Evolutionary conservation across 2,113 vertebrate genomes (phyloP), one percentile per base, ranked within the genome.

Genomic region (Toxotes chatareus): DNA sequence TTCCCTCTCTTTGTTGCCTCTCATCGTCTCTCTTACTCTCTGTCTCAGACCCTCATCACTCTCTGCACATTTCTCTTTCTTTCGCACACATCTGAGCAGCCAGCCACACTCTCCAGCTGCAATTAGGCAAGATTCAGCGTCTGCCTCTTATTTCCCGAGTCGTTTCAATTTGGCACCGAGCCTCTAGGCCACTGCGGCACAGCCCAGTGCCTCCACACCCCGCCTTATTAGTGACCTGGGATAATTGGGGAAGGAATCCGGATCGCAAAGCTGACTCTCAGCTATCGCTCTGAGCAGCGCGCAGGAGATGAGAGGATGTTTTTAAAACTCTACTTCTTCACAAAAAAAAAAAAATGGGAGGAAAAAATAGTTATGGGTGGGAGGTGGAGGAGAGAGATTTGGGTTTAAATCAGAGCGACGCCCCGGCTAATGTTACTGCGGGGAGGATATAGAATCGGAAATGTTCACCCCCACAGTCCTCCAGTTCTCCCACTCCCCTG

Each of bases 171-270:
- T 94, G 91, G 81, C 83, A 62, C 72, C 57, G 51, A 91, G 89
- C 91, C 93, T 93, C 72, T 8, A 83, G 91, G 92, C 90, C 87
- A 85, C 76, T 7, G 83, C 61, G 57, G 89, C 92, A 90, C 92
- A 92, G 89, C 86, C 89, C 93, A 88, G 84, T 89, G 90, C 85
- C 88, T 90, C 88, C 88, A 79, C 88, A 83, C 86, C 85, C 88
- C 73, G 75, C 80, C 88, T 91, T 92, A 91, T 93, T 93, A 91
- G 92, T 90, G 92, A 93, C 93, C 89, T 84, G 80, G 85, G 87
- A 90, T 93, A 93, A 92, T 93, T 94, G 93, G 92, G 86, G 74
- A 91, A 77, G 80, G 78, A 83, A 87, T 91, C 77, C 38, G 44
- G 74, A 86, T 86, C 65, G 7, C 38, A 51, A 76, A 79, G 60